These are phyloP conservation scores for Calliopsis andreniformis DNA, from an alignment of 1,140 invertebrate genomes.

Conservation along the genomic window DNA sequence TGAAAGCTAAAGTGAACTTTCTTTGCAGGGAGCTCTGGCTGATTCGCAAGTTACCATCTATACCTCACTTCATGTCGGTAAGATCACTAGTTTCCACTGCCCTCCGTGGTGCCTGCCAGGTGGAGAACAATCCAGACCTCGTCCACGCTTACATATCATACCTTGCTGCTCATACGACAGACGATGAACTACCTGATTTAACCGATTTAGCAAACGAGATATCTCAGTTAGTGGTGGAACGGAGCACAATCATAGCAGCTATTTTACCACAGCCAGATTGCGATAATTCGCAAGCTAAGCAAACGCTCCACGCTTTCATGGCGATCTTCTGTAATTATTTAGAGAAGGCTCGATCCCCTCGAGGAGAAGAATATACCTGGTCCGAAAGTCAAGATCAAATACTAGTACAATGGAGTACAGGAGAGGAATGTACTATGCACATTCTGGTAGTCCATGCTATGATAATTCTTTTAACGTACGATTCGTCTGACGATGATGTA, in stretches of 20 bases:
- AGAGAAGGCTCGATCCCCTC: constrained; percentile 84
- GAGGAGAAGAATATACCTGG: constrained; percentile 85
- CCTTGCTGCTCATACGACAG: constrained; percentile 87
- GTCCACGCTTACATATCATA: constrained; percentile 96
- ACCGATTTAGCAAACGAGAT: constrained; percentile 89
- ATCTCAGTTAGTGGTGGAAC: constrained; percentile 95
- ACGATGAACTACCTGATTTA: constrained; percentile 85
- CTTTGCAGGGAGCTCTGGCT: constrained; percentile 87
- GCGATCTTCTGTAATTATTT: constrained; percentile 90
- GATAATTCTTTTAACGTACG: constrained; percentile 94
- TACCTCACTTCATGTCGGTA: constrained; percentile 87
- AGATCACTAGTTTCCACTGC: constrained; percentile 86
- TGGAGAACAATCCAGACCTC: constrained; percentile 92
- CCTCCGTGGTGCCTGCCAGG: constrained; percentile 91
- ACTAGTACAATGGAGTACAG: constrained; percentile 91
- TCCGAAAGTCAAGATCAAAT: constrained; percentile 87
- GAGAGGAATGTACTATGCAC: constrained; percentile 92
- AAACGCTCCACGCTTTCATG: constrained; percentile 89
- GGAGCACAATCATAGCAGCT: constrained; percentile 92
- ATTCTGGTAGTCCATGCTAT: constrained; percentile 96
- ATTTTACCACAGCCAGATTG: constrained; percentile 87
- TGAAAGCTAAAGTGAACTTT: constrained; percentile 8
- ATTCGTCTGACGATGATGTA: constrained; percentile 83
- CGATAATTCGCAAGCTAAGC: constrained; percentile 80
- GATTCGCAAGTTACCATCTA: constrained; percentile 87